Evolutionary conservation across 2,888 invertebrate species (phyloP).

Genomic region (Calameuta pallipes): DNA sequence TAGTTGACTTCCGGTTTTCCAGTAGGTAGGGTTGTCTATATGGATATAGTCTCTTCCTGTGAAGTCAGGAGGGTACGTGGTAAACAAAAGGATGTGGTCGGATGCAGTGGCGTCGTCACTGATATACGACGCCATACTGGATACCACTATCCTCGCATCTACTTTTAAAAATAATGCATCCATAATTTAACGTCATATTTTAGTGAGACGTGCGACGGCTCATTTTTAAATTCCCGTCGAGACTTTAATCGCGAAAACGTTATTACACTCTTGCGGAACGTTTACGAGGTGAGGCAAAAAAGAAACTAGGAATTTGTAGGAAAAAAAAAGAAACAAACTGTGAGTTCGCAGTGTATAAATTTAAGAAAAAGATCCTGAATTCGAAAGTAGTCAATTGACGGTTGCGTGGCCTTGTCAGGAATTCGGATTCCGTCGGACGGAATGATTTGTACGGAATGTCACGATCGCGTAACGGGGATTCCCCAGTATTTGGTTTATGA

Average conservation of each 20-base stretch:
- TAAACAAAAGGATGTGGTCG: background rate
- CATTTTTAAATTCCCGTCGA: constrained; percentile 29
- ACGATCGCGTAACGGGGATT: background rate
- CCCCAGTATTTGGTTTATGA: background rate
- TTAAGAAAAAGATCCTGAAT: background rate
- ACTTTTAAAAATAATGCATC: constrained; percentile 44
- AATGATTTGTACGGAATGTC: background rate
- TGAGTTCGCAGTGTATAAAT: background rate
- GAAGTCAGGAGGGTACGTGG: background rate
- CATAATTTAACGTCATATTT: constrained; percentile 39
- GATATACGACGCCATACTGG: constrained; percentile 4
- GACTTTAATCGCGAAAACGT: constrained; percentile 27
- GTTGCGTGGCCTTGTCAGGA: constrained; percentile 38
- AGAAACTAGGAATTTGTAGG: background rate
- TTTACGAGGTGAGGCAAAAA: background rate
- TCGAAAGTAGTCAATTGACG: background rate
- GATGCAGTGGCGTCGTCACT: background rate
- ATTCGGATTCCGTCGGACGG: constrained; percentile 20
- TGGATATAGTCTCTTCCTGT: background rate
- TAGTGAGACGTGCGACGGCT: background rate
- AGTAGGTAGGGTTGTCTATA: background rate
- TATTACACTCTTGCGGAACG: background rate
- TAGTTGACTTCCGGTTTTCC: background rate
- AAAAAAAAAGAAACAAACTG: background rate
- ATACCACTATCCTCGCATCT: constrained; percentile 14